Percentiles rank a stretch among this genome's conserved stretches.
Evolutionary conservation across 2,888 invertebrate species (phyloP).

Genomic region (Ditula angustiorana): DNA sequence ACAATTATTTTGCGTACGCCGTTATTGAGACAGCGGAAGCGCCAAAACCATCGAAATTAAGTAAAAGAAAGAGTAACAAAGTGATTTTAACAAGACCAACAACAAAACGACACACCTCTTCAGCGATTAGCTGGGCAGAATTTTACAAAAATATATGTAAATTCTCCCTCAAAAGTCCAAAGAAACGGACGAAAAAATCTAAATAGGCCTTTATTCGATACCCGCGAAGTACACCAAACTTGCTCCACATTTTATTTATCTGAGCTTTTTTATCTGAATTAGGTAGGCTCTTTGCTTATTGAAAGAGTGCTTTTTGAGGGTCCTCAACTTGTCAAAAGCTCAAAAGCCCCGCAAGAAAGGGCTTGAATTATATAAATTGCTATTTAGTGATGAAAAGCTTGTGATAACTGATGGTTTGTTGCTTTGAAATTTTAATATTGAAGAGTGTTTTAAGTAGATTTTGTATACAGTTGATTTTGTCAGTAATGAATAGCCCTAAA

Average conservation of each 20-base stretch:
- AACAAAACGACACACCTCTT: neutral
- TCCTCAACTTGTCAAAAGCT: constrained; percentile 29
- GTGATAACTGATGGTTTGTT: neutral
- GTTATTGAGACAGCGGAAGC: too few relatives aligned
- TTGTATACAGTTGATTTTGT: neutral
- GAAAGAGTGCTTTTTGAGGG: constrained; percentile 32
- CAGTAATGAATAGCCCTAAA: too few relatives aligned
- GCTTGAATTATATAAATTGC: constrained; percentile 29
- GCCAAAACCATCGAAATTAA: too few relatives aligned
- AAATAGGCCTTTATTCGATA: neutral
- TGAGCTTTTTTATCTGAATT: constrained; percentile 25
- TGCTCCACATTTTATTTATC: constrained; percentile 15
- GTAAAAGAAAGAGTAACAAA: too few relatives aligned
- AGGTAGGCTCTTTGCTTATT: constrained; percentile 34
- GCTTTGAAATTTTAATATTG: neutral
- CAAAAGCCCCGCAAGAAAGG: constrained; percentile 26
- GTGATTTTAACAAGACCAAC: too few relatives aligned
- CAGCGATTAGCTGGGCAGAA: too few relatives aligned
- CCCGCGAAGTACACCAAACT: neutral
- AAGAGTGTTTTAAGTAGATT: neutral
- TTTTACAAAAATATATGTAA: neutral
- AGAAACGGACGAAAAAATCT: neutral
- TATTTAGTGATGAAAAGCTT: constrained; percentile 20
- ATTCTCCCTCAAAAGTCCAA: neutral
- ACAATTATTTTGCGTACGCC: too few relatives aligned